Base-by-base conservation (phyloP, 2,888 invertebrate species). In the Cataglyphis livida region DNA sequence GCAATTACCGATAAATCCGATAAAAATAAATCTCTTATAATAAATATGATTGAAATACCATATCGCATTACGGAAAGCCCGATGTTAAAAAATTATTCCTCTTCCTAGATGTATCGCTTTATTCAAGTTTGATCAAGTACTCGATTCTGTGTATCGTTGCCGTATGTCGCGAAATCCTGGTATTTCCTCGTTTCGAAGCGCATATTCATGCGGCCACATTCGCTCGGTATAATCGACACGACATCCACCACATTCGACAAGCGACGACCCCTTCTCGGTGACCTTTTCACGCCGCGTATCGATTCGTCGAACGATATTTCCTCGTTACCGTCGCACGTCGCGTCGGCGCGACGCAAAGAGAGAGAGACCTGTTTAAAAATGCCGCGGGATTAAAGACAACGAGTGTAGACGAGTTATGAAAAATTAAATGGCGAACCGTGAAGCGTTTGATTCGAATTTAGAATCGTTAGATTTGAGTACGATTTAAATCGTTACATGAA, bases 231-330 rank as follows among this genome's bases (percentile, higher is more conserved):
- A 78, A 82, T 82, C 82, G 78, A 82, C 75, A 62, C 81, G 84
- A 62, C 64, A 48, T 76, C 66, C 78, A 78, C 82, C 78, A 74
- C 73, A 44, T 82, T 71, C 82, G 76, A 83, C 76, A 83, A 87
- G 83, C 87, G 85, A 76, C 87, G 87, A 86, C 88, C 90, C 84
- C 87, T 88, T 89, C 84, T 85, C 73, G 68, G 79, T 85, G 89
- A 88, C 89, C 89, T 89, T 79, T 89, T 90, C 87, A 85, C 88
- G 82, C 83, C 82, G 76, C 84, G 86, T 88, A 88, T 90, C 90
- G 90, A 90, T 90, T 89, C 78, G 85, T 81, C 84, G 81, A 89
- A 85, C 90, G 85, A 90, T 90, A 90, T 90, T 90, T 90, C 87
- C 90, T 90, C 87, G 90, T 90, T 90, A 90, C 84, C 82, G 68